phyloP scores from a whole-genome alignment of 64 coral and sea anemone genomes.

The Trachythela sp. region DNA sequence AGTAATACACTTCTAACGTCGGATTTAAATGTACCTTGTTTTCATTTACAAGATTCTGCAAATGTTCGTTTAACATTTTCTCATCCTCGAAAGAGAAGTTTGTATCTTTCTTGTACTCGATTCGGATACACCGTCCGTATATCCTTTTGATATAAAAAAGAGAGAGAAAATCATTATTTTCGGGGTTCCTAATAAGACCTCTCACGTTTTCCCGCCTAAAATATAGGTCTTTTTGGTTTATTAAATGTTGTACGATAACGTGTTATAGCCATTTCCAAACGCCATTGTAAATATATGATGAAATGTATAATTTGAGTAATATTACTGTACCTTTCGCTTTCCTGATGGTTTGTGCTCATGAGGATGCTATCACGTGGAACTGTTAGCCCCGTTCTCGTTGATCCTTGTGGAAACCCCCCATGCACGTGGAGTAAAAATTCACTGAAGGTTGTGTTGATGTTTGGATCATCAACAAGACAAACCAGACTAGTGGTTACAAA shows the following conservation, averaged over 20 bases:
- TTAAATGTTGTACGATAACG: neutral
- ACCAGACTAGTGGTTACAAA: neutral
- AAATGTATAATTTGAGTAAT: neutral
- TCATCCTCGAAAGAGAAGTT: neutral
- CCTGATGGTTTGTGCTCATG: neutral
- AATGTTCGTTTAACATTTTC: neutral
- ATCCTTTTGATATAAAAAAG: neutral
- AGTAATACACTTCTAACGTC: too few species aligned
- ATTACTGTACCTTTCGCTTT: neutral
- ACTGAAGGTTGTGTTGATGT: neutral
- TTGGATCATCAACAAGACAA: conserved; percentile 12
- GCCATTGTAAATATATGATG: too few species aligned
- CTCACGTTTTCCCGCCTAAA: too few species aligned
- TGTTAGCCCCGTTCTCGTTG: neutral
- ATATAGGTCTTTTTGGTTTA: too few species aligned
- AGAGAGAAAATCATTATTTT: neutral
- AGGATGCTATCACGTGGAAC: neutral
- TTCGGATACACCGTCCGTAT: neutral
- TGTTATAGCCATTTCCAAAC: neutral
- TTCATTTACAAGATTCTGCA: neutral
- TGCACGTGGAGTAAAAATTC: conserved; percentile 30
- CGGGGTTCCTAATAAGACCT: too few species aligned
- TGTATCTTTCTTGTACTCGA: neutral
- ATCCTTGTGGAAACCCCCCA: neutral
- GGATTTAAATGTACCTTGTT: neutral